These are phyloP conservation scores for Diprion similis DNA, from an alignment of 1,140 invertebrate genomes.

Conservation along the genomic window DNA sequence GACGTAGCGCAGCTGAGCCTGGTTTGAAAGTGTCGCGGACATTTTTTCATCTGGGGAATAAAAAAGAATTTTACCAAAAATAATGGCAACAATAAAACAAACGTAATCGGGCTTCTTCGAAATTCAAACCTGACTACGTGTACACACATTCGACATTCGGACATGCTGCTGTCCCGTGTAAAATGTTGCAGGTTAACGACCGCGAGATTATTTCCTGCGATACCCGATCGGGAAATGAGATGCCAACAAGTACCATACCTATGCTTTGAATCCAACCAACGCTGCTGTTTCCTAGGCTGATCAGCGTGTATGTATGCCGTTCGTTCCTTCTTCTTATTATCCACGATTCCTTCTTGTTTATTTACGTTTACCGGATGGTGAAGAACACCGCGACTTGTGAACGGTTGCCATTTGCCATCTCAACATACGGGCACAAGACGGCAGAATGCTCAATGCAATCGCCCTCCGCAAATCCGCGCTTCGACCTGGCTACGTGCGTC, in stretches of 20 bases:
- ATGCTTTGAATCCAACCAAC: neutral
- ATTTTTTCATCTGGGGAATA: conserved; percentile 41
- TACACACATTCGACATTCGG: too few species aligned
- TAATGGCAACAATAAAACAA: neutral
- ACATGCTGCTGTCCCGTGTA: neutral
- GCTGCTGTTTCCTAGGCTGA: neutral
- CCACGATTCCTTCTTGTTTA: neutral
- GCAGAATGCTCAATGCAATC: too few species aligned
- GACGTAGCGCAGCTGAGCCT: conserved; percentile 79
- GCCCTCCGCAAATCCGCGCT: too few species aligned
- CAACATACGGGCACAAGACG: neutral
- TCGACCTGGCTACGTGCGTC: too few species aligned
- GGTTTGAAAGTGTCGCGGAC: conserved; percentile 63
- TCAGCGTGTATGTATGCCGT: neutral
- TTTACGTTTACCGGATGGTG: conserved; percentile 10
- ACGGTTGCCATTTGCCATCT: neutral
- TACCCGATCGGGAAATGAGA: neutral
- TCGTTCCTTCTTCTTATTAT: too few species aligned
- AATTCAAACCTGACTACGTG: too few species aligned
- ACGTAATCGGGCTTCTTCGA: neutral
- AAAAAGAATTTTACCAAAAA: conserved; percentile 9
- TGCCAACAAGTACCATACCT: neutral
- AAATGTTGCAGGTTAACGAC: neutral
- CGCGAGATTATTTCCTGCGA: neutral
- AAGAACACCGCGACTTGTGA: neutral